Evolutionary conservation across 1,140 invertebrate species (phyloP), one percentile per base, ranked within the genome.

Genomic region (Philopotamus ludificatus): DNA sequence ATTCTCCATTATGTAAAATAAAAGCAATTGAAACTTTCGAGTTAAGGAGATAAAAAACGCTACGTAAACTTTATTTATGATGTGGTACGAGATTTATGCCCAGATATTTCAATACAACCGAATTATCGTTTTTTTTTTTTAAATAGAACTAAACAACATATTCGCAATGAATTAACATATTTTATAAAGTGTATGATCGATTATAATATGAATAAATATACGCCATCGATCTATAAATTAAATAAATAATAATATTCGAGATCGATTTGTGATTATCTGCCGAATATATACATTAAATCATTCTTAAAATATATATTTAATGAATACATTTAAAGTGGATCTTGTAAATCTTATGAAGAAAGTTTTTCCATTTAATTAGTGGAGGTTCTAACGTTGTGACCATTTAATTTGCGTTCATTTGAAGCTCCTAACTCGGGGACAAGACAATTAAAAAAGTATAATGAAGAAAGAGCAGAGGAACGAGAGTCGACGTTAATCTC

Each of bases 1-100:
- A 65, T 53, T 65, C 63, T 65, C 63, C 63, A 65, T 65, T 65
- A 65, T 65, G 63, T 65, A 65, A 65, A 65, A 65, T 65, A 65
- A 65, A 65, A 65, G 63, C 63, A 65, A 65, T 65, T 65, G 63
- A 65, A 65, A 65, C 55, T 65, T 59, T 47, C 25, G 20, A 60
- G 63, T 65, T 55, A 45, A 59, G 21, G 45, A 49, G 42, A 59
- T 49, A 65, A 57, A 57, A 65, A 65, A 57, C 49, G 55, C 28
- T 60, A 51, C 25, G 45, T 15, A 59, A 65, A 65, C 42, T 65
- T 65, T 60, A 60, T 65, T 65, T 50, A 44, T 44, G 44, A 65
- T 51, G 63, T 45, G 45, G 44, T 49, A 21, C 4, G 23, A 61
- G 58, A 61, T 61, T 49, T 61, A 49, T 49, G 21, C 47, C 2